phyloP scores from a whole-genome alignment of 2,888 invertebrate species.

The Bombylius major region DNA sequence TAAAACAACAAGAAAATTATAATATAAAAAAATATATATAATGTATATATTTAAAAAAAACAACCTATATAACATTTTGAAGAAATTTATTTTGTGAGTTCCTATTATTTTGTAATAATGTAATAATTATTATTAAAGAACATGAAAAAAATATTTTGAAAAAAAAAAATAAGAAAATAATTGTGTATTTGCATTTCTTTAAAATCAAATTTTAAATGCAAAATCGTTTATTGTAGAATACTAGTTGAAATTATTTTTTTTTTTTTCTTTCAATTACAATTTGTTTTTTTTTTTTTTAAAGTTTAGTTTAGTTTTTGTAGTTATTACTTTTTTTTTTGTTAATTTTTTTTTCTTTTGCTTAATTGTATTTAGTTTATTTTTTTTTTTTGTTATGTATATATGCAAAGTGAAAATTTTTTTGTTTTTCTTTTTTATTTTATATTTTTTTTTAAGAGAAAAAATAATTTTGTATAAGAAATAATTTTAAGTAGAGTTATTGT shows the following conservation, averaged over 20 bases:
- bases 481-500: too few relatives aligned
- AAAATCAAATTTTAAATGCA: too few relatives aligned
- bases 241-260: neutral
- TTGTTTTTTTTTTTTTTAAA: neutral
- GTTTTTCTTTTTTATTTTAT: neutral
- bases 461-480: too few relatives aligned
- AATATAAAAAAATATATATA: too few relatives aligned
- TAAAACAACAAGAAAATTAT: too few relatives aligned
- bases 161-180: too few relatives aligned
- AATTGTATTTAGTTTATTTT: neutral
- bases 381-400: constrained; percentile 1
- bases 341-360: neutral
- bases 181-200: too few relatives aligned
- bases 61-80: too few relatives aligned
- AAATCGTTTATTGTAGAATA: neutral
- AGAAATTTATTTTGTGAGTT: constrained; percentile 6
- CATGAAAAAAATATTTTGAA: neutral
- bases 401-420: constrained; percentile 2
- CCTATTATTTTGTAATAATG: constrained; percentile 1
- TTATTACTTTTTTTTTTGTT: neutral
- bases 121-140: neutral
- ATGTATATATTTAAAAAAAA: too few relatives aligned
- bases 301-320: neutral
- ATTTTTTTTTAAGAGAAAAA: too few relatives aligned
- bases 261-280: too few relatives aligned